Percentiles rank a stretch among this genome's conserved stretches.
These are phyloP conservation scores for Poecilia velifera DNA, from an alignment of 2,797 vertebrate species.

Conservation along the genomic window DNA sequence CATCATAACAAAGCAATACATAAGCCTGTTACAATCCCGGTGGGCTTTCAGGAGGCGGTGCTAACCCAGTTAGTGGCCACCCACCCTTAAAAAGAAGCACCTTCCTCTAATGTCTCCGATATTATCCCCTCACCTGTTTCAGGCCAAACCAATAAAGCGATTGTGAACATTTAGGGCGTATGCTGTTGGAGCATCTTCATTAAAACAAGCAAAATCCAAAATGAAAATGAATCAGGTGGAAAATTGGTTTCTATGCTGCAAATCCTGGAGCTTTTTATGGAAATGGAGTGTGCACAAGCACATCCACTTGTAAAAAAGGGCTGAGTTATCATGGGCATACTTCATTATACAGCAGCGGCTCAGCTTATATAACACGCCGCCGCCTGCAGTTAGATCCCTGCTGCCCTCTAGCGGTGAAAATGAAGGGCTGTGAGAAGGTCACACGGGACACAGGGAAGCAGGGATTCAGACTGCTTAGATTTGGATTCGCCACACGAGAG, in stretches of 20 bases:
- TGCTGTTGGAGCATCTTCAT: conserved; percentile 13
- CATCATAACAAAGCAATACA: conserved; percentile 65
- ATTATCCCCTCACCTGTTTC: conserved; percentile 53
- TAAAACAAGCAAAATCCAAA: conserved; percentile 21
- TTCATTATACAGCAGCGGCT: conserved; percentile 65
- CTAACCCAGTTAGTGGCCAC: conserved; percentile 71
- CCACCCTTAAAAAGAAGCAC: conserved; percentile 55
- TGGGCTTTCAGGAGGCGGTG: conserved; percentile 65
- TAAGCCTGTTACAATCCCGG: conserved; percentile 71
- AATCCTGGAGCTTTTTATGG: conserved; percentile 44
- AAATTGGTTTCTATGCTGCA: conserved; percentile 37
- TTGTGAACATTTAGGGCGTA: conserved; percentile 20
- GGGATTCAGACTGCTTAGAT: not conserved
- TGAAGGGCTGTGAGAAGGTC: conserved; percentile 62
- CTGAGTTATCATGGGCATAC: conserved; percentile 74
- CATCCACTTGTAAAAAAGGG: conserved; percentile 67
- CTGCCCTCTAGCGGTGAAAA: conserved; percentile 74
- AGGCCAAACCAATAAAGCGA: conserved; percentile 45
- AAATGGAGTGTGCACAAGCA: conserved; percentile 58
- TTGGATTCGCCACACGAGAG: not conserved
- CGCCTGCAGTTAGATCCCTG: conserved; percentile 44
- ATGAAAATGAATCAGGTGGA: conserved; percentile 36
- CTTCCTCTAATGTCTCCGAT: conserved; percentile 65
- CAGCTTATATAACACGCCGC: conserved; percentile 68
- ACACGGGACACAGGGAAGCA: conserved; percentile 63